phyloP scores from a whole-genome alignment of 1,140 invertebrate species.

The Nebria ingens region DNA sequence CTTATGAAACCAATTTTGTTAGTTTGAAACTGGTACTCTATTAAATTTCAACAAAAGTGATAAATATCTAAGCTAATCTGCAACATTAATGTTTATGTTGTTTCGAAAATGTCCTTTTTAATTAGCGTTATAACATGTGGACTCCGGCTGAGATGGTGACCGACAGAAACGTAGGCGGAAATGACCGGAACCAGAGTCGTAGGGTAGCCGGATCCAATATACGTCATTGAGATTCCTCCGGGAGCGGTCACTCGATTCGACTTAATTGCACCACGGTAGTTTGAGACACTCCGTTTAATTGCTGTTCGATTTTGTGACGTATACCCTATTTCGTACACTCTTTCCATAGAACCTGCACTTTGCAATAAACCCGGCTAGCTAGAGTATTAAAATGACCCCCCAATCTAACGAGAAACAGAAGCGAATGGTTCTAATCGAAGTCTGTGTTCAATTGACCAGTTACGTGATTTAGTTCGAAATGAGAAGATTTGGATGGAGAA shows the following conservation, averaged over 20 bases:
- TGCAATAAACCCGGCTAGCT: neutral
- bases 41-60: too few relatives aligned
- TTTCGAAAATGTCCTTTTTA: constrained; percentile 1
- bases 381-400: neutral
- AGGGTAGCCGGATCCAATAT: neutral
- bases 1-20: too few relatives aligned
- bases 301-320: constrained; percentile 6
- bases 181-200: neutral
- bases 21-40: too few relatives aligned
- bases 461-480: too few relatives aligned
- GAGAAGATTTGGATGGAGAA: too few relatives aligned
- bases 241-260: neutral
- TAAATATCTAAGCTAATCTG: too few relatives aligned
- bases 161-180: neutral
- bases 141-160: neutral
- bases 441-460: too few relatives aligned
- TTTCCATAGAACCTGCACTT: too few relatives aligned
- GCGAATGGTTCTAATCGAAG: too few relatives aligned
- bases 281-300: constrained; percentile 6
- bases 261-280: neutral
- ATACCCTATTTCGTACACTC: neutral
- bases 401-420: too few relatives aligned
- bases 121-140: neutral
- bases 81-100: too few relatives aligned
- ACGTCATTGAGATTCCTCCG: constrained; percentile 6